Percentiles rank a stretch among this genome's conserved stretches.
Evolutionary conservation across 2,113 vertebrate species (phyloP).

Genomic region (Bubo blakistoni): DNA sequence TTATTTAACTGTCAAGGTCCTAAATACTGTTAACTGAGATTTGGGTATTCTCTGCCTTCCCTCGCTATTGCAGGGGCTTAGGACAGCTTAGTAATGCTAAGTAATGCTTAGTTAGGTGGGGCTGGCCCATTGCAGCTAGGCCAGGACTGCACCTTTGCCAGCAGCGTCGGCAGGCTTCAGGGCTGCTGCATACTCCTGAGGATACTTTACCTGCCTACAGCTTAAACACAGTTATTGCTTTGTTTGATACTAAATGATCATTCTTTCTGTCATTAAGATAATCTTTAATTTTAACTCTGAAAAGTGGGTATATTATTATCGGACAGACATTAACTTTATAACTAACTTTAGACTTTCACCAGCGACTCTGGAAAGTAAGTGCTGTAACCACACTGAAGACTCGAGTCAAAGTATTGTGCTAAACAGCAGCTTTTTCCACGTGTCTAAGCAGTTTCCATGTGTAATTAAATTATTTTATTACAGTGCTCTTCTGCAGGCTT

Average conservation of each 20-base stretch:
- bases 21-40: neutral
- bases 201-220: neutral
- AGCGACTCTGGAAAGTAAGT: neutral
- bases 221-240: neutral
- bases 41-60: neutral
- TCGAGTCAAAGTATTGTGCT: neutral
- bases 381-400: neutral
- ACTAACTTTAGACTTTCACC: neutral
- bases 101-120: neutral
- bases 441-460: neutral
- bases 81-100: neutral
- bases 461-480: neutral
- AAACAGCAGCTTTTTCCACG: neutral
- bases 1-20: neutral
- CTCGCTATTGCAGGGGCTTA: neutral
- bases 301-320: neutral
- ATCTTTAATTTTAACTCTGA: neutral
- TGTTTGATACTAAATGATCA: neutral
- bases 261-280: neutral
- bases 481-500: neutral
- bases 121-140: neutral
- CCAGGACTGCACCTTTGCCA: neutral
- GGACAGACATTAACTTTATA: neutral
- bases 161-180: fast-evolving
- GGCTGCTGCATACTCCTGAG: neutral